phyloP scores from a whole-genome alignment of 2,797 vertebrate genomes.

The Myotis findleyi region DNA sequence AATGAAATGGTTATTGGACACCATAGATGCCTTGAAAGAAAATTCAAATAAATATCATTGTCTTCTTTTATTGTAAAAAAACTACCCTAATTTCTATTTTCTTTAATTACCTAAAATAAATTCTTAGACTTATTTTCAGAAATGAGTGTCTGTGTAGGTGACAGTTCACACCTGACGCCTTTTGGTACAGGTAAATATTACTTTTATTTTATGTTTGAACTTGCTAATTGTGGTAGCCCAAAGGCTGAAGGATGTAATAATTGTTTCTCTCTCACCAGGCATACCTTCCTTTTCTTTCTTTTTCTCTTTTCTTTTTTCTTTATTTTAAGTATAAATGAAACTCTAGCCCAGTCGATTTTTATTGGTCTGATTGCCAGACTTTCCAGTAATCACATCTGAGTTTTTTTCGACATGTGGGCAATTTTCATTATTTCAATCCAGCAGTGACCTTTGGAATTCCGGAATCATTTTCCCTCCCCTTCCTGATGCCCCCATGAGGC shows the following conservation, averaged over 20 bases:
- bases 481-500: conserved; percentile 89
- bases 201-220: conserved; percentile 73
- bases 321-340: conserved; percentile 79
- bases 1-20: background rate
- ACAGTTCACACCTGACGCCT: conserved; percentile 71
- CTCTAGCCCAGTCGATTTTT: conserved; percentile 75
- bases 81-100: conserved; percentile 74
- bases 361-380: conserved; percentile 84
- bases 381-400: conserved; percentile 86
- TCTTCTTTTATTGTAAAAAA: conserved; percentile 64
- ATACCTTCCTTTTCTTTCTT: conserved; percentile 52
- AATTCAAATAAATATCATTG: conserved; percentile 9
- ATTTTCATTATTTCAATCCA: conserved; percentile 93
- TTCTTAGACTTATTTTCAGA: conserved; percentile 82
- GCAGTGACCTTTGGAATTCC: conserved; percentile 91
- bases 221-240: conserved; percentile 74
- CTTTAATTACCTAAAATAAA: conserved; percentile 82
- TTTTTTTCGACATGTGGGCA: conserved; percentile 91
- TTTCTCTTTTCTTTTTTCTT: conserved; percentile 19
- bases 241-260: conserved; percentile 68
- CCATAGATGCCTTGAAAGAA: conserved; percentile 22
- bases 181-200: conserved; percentile 58
- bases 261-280: conserved; percentile 62
- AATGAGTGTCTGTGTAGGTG: conserved; percentile 79
- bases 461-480: conserved; percentile 89